Evolutionary conservation across 2,113 vertebrate genomes (phyloP).

Genomic region (Eulemur rufifrons): DNA sequence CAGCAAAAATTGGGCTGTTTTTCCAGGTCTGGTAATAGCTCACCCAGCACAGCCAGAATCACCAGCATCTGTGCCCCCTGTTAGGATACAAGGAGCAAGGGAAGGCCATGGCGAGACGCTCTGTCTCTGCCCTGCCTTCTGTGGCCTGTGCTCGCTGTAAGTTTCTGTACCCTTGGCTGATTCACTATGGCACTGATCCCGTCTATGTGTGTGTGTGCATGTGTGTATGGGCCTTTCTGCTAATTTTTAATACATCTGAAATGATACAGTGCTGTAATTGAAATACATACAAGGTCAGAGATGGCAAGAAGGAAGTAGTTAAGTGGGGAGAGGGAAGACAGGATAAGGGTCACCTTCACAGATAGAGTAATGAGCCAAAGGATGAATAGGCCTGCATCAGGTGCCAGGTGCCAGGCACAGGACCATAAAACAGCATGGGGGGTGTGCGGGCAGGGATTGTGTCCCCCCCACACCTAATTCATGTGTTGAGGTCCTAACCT

Average conservation of each 20-base stretch:
- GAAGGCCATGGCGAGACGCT: not conserved
- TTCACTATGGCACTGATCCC: not conserved
- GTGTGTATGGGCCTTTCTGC: not conserved
- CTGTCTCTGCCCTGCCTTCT: not conserved
- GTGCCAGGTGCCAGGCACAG: too few relatives aligned
- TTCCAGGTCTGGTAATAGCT: not conserved
- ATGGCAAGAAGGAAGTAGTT: not conserved
- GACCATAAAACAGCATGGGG: not conserved
- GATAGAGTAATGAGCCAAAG: not conserved
- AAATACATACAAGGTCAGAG: not conserved
- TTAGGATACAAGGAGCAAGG: not conserved
- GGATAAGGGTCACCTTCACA: not conserved
- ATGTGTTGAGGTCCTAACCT: not conserved
- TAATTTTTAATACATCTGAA: not conserved
- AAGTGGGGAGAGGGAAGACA: not conserved
- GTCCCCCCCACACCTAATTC: not conserved
- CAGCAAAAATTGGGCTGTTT: not conserved
- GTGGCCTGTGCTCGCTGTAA: not conserved
- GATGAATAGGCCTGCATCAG: not conserved
- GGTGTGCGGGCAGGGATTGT: not conserved
- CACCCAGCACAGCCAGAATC: not conserved
- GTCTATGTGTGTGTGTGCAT: rapidly evolving
- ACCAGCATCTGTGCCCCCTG: not conserved
- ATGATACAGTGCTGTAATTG: not conserved
- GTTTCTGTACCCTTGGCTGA: not conserved